Evolutionary conservation across 1,140 invertebrate genomes (phyloP).

Genomic region (Microplitis demolitor): DNA sequence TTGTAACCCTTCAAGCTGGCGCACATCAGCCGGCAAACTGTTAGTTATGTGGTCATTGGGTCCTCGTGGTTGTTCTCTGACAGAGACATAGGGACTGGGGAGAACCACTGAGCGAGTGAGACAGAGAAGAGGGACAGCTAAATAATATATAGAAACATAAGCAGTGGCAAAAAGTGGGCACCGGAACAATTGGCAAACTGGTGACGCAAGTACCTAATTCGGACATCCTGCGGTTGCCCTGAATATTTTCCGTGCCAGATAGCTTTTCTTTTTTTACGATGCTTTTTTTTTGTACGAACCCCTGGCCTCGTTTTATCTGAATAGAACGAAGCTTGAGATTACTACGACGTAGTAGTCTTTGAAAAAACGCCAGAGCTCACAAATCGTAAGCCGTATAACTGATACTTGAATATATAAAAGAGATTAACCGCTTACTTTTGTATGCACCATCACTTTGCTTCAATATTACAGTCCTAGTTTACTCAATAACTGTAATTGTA

Average conservation of each 20-base stretch:
- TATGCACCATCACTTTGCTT: background rate
- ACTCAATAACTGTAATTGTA: constrained; percentile 9
- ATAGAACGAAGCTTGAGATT: background rate
- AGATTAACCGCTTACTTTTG: too few relatives aligned
- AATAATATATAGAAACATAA: background rate
- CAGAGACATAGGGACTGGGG: background rate
- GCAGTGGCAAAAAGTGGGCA: constrained; percentile 18
- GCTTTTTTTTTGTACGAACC: background rate
- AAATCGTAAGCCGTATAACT: too few relatives aligned
- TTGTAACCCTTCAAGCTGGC: constrained; percentile 4
- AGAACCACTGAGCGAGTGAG: too few relatives aligned
- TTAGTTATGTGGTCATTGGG: background rate
- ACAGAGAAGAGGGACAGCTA: too few relatives aligned
- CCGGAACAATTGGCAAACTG: constrained; percentile 35
- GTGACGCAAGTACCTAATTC: constrained; percentile 41
- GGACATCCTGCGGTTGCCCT: constrained; percentile 37
- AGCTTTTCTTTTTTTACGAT: background rate
- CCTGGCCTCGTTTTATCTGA: background rate
- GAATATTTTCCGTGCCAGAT: constrained; percentile 20
- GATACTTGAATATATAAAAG: too few relatives aligned
- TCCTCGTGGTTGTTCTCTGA: background rate
- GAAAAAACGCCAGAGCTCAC: background rate
- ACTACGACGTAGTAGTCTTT: background rate
- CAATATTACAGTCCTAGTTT: constrained; percentile 25
- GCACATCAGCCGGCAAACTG: background rate